Evolutionary conservation across 2,113 vertebrate species (phyloP).

Genomic region (Pluvialis apricaria): DNA sequence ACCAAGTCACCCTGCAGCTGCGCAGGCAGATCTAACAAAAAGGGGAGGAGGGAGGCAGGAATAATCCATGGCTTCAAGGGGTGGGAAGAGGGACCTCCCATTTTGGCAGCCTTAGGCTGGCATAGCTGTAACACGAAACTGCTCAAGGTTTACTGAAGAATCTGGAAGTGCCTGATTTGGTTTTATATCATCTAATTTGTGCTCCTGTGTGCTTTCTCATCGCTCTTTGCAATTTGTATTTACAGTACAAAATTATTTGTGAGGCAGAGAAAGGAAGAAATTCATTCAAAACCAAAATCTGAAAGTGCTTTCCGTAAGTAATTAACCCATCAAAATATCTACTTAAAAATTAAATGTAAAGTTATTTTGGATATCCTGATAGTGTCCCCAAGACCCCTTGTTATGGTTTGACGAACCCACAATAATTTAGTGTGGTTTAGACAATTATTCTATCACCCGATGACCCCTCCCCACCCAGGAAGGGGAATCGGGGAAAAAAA

Average conservation of each 20-base stretch:
- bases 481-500: too few relatives aligned
- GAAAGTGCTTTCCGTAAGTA: background rate
- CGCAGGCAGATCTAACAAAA: background rate
- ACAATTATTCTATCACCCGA: too few relatives aligned
- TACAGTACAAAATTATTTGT: background rate
- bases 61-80: background rate
- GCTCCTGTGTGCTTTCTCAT: background rate
- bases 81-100: background rate
- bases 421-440: too few relatives aligned
- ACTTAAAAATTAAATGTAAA: background rate
- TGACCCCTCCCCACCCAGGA: too few relatives aligned
- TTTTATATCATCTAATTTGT: background rate
- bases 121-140: background rate
- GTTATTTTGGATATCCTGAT: background rate
- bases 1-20: conserved; percentile 10
- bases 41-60: background rate
- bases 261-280: background rate
- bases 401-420: too few relatives aligned
- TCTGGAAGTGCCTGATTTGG: background rate
- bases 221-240: background rate
- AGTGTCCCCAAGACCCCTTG: background rate
- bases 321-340: background rate
- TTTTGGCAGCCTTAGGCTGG: background rate
- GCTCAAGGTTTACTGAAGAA: background rate
- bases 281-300: background rate